A percentile compares a stretch with the other conserved stretches of the same genome.
phyloP scores from a whole-genome alignment of 2,888 invertebrate genomes.

The Lithophane semibrunnea region DNA sequence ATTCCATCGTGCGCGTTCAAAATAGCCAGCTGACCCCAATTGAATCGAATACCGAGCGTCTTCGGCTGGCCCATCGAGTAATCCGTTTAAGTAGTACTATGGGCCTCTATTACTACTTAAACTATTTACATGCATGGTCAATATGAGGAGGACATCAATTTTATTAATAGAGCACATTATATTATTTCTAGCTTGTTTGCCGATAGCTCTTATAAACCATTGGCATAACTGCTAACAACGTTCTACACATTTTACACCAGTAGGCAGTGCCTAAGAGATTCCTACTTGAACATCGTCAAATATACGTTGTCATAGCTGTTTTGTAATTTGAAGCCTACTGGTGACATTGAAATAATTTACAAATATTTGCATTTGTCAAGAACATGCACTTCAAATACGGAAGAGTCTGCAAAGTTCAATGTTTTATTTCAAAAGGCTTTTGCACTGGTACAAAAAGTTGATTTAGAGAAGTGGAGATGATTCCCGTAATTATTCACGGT shows the following conservation, averaged over 20 bases:
- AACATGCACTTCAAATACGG: conserved; percentile 2
- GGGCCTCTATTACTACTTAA: conserved; percentile 46
- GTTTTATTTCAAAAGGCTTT: background rate
- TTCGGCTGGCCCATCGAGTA: conserved; percentile 42
- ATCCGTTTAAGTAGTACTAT: conserved; percentile 52
- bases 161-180: conserved; percentile 10
- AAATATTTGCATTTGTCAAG: conserved; percentile 21
- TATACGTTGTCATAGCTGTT: background rate
- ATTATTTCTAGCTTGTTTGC: background rate
- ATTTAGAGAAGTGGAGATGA: background rate
- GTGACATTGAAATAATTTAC: background rate
- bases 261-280: background rate
- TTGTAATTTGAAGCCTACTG: background rate
- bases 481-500: background rate
- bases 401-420: background rate
- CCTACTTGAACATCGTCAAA: background rate
- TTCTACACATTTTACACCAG: background rate
- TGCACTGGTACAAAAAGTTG: no score
- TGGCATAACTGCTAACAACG: background rate
- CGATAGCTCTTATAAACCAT: background rate
- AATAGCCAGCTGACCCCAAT: conserved; percentile 63
- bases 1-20: conserved; percentile 47
- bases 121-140: conserved; percentile 48
- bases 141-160: conserved; percentile 13
- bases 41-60: conserved; percentile 39